A percentile compares a stretch with the other conserved stretches of the same genome.
Conservation (phyloP, 2,888 invertebrate genomes). For the Deilephila porcellus region DNA sequence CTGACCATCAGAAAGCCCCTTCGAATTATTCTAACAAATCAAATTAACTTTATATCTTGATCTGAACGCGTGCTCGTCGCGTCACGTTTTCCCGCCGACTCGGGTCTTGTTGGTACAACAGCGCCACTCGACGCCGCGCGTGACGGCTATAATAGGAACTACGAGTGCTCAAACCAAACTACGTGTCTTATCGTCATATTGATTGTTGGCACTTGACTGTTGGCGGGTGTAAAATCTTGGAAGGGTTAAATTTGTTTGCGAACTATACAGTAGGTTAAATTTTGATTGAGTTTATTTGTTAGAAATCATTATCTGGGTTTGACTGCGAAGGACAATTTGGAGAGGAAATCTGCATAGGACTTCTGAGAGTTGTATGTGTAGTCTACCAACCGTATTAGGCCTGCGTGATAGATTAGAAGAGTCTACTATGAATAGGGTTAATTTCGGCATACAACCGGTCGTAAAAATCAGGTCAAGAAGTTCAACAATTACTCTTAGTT, state of each 20-base stretch:
- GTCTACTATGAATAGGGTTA: no score
- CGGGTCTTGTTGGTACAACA: constrained; percentile 65
- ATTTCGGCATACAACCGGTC: no score
- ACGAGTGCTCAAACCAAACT: constrained; percentile 51
- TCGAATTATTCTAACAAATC: constrained; percentile 21
- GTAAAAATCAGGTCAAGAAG: no score
- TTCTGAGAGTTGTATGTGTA: no score
- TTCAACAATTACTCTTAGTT: no score
- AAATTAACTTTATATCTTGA: constrained; percentile 27
- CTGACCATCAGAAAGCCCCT: neutral
- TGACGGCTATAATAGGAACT: constrained; percentile 69
- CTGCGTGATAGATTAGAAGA: no score
- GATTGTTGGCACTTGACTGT: constrained; percentile 14
- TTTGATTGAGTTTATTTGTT: neutral
- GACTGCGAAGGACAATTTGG: no score
- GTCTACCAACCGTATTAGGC: no score
- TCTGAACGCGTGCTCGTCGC: constrained; percentile 11
- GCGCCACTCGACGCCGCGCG: constrained; percentile 64
- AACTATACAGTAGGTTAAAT: neutral
- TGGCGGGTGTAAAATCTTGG: constrained; percentile 13
- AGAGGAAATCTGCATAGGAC: no score
- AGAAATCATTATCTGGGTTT: no score
- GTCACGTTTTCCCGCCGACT: constrained; percentile 40
- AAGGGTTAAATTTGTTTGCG: neutral
- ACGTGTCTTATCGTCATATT: constrained; percentile 68